Evolutionary conservation across 53 echinoderm and acorn worm species (phyloP), one percentile per base, ranked within the genome.

Genomic region (Glandiceps talaboti): DNA sequence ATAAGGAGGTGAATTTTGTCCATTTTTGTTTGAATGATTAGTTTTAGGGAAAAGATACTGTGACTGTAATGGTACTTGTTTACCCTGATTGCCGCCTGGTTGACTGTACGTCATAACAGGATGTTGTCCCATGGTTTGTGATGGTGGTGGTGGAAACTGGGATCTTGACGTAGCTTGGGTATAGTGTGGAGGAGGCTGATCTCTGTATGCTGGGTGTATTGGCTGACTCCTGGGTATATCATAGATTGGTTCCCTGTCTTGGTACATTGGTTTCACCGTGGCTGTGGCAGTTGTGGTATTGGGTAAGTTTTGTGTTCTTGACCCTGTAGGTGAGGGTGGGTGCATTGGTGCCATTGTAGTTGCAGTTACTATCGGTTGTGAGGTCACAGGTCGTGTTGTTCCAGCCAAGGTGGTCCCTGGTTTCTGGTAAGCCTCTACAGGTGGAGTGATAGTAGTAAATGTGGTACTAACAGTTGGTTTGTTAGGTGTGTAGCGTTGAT

Each of bases 111-210:
- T 77, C 45, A 72, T 32, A 28, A 28, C 85, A 82, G 73, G 88
- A 82, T 81, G 86, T 86, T 12, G 91, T 45, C 6, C 64, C 64
- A 88, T 25, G 83, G 86, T 79, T 88, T 91, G 84, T 86, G 88
- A 76, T 88, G 88, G 32, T 88, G 91, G 29, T 86, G 77, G 31
- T 88, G 86, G 26, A 85, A 87, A 27, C 89, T 82, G 6, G 88
- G 84, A 20, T 20, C 64, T 45, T 6, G 6, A 12, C 6, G 64
- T 45, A 0, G 79, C 32, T 31, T 78, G 32, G 26, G 79, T 78
- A 32, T 78, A 78, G 32, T 79, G 14, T 74, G 86, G 29, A 28
- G 86, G 14, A 28, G 84, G 74, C 30, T 76, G 85, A 77, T 27
- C 77, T 31, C 77, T 82, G 26, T 76, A 76, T 1, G 77, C 30